A percentile compares a stretch with the other conserved stretches of the same genome.
phyloP scores from a whole-genome alignment of 92 coral and sea anemone species.

The Meandrina meandrites region DNA sequence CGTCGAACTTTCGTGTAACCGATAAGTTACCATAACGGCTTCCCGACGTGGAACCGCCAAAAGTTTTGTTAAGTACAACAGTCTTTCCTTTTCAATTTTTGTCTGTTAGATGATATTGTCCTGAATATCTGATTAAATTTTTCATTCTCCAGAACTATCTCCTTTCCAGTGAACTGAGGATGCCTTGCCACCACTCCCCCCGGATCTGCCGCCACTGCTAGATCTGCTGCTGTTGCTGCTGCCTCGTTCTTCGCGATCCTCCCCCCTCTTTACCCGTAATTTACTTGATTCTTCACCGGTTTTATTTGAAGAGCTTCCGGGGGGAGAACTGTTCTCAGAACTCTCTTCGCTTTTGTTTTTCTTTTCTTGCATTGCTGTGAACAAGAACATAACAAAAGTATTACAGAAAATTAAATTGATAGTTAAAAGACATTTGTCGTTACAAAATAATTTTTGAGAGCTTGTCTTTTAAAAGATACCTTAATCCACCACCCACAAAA shows the following conservation, averaged over 20 bases:
- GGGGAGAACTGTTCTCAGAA: slow-evolving; percentile 22
- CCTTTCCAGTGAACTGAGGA: slow-evolving; percentile 17
- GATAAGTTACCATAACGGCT: too few relatives aligned
- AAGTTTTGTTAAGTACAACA: neutral
- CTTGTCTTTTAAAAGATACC: neutral
- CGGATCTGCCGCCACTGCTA: slow-evolving; percentile 25
- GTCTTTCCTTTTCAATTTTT: neutral
- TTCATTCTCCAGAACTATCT: slow-evolving; percentile 7
- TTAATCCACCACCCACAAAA: neutral
- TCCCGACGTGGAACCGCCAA: neutral
- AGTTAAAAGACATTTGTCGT: neutral
- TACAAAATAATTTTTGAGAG: neutral
- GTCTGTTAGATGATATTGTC: neutral
- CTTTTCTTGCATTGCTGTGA: slow-evolving; percentile 31
- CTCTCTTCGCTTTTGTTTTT: slow-evolving; percentile 25
- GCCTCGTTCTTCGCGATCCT: slow-evolving; percentile 23
- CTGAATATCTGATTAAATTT: neutral
- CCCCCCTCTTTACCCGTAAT: neutral
- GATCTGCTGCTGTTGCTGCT: slow-evolving; percentile 27
- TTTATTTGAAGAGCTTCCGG: slow-evolving; percentile 23
- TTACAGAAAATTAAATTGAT: neutral
- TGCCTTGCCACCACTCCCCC: neutral
- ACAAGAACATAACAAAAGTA: neutral
- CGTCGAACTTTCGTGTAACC: too few relatives aligned
- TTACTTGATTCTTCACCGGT: slow-evolving; percentile 2